Conservation (phyloP, 2,888 invertebrate genomes). For the Bombylius discolor region DNA sequence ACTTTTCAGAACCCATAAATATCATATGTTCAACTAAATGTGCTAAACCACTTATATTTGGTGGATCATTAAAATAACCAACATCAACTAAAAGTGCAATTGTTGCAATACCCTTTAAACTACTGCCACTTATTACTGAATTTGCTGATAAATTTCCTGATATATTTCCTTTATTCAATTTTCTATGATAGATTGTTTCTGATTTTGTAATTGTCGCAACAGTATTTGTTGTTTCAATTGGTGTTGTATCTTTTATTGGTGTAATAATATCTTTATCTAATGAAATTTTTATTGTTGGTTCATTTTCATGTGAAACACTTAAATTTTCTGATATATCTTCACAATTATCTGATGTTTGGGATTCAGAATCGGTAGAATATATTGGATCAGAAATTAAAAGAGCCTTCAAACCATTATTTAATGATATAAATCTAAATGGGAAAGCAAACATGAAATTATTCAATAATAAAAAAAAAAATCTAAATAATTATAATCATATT, state of each 20-base stretch:
- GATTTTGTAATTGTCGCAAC: too few species aligned
- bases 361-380: not conserved
- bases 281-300: too few species aligned
- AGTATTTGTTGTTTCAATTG: not conserved
- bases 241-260: too few species aligned
- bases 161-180: not conserved
- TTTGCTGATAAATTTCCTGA: too few species aligned
- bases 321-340: too few species aligned
- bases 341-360: not conserved
- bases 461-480: not conserved
- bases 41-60: slow-evolving; percentile 60
- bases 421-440: slow-evolving; percentile 40
- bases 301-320: too few species aligned
- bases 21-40: slow-evolving; percentile 77
- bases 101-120: slow-evolving; percentile 40
- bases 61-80: slow-evolving; percentile 60
- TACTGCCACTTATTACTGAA: too few species aligned
- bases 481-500: not conserved
- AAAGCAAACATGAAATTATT: too few species aligned
- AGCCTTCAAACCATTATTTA: slow-evolving; percentile 55
- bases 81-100: slow-evolving; percentile 56
- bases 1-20: slow-evolving; percentile 79
- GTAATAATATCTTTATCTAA: too few species aligned
- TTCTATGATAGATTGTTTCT: too few species aligned
- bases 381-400: slow-evolving; percentile 50